Conservation (phyloP, 2,888 invertebrate species). For the Yponomeuta evonymella region DNA sequence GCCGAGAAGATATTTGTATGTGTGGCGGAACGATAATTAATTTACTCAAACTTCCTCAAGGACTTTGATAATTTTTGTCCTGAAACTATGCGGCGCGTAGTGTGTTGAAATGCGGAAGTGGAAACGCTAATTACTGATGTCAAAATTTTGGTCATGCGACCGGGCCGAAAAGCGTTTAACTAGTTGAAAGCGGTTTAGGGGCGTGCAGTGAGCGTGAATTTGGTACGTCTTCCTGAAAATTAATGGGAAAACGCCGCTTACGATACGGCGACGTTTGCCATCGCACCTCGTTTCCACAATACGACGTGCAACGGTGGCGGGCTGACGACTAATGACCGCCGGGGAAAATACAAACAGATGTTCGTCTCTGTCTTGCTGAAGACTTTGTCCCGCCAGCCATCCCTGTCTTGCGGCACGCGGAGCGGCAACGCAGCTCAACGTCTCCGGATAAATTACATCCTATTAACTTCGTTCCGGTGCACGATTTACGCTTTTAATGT, state of each 20-base stretch:
- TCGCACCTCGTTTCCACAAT: constrained; percentile 48
- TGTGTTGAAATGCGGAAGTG: constrained; percentile 7
- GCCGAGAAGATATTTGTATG: neutral
- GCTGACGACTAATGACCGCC: constrained; percentile 57
- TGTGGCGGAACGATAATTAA: neutral
- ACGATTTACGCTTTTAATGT: constrained; percentile 71
- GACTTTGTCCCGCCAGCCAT: constrained; percentile 28
- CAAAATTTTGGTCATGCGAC: constrained; percentile 29
- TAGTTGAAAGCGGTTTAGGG: constrained; percentile 56
- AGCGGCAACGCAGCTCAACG: constrained; percentile 66
- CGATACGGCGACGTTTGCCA: constrained; percentile 43
- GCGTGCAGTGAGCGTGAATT: constrained; percentile 54
- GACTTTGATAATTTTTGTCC: neutral
- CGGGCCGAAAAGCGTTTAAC: constrained; percentile 39
- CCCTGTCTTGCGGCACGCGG: constrained; percentile 57
- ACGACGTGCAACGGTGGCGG: constrained; percentile 53
- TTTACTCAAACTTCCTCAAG: neutral
- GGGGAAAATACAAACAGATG: constrained; percentile 55
- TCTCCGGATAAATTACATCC: constrained; percentile 74
- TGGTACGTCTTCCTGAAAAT: constrained; percentile 68
- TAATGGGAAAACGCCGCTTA: constrained; percentile 68
- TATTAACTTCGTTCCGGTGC: constrained; percentile 69
- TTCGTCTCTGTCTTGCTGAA: constrained; percentile 43
- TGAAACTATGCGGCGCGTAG: neutral
- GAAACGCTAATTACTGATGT: constrained; percentile 19